Percentiles rank a stretch among this genome's conserved stretches.
These are phyloP conservation scores for Melanotus villosus DNA, from an alignment of 2,888 invertebrate species.

Conservation along the genomic window DNA sequence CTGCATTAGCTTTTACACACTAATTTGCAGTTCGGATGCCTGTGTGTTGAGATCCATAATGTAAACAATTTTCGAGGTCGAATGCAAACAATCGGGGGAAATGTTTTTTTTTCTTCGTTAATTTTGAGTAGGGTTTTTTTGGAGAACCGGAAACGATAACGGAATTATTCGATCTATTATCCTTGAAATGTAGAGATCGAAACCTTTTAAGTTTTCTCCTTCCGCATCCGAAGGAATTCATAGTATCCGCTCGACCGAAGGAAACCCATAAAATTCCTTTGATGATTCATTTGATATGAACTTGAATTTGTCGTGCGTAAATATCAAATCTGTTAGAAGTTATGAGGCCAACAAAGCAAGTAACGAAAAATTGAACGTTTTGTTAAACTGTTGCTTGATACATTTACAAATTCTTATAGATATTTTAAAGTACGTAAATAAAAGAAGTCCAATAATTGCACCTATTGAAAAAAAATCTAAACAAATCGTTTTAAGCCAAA, in stretches of 20 bases:
- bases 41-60: not conserved
- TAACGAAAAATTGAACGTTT: not conserved
- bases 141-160: not conserved
- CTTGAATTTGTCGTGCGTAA: slow-evolving; percentile 14
- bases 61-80: not conserved
- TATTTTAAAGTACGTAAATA: too few relatives aligned
- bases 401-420: too few relatives aligned
- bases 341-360: not conserved
- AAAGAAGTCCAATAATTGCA: too few relatives aligned
- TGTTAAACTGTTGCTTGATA: not conserved
- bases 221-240: slow-evolving; percentile 21
- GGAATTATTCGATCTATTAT: not conserved
- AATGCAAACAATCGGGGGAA: not conserved
- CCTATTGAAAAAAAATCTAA: too few relatives aligned
- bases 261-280: slow-evolving; percentile 28
- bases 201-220: slow-evolving; percentile 22
- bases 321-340: not conserved
- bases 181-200: not conserved
- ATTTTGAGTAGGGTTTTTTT: not conserved
- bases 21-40: not conserved
- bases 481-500: slow-evolving; percentile 62
- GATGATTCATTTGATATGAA: slow-evolving; percentile 33
- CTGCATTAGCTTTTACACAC: not conserved
- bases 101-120: not conserved
- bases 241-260: slow-evolving; percentile 16